Percentiles rank a stretch among this genome's conserved stretches.
Conservation (phyloP, 2,797 vertebrate genomes). For the Mareca strepera region DNA sequence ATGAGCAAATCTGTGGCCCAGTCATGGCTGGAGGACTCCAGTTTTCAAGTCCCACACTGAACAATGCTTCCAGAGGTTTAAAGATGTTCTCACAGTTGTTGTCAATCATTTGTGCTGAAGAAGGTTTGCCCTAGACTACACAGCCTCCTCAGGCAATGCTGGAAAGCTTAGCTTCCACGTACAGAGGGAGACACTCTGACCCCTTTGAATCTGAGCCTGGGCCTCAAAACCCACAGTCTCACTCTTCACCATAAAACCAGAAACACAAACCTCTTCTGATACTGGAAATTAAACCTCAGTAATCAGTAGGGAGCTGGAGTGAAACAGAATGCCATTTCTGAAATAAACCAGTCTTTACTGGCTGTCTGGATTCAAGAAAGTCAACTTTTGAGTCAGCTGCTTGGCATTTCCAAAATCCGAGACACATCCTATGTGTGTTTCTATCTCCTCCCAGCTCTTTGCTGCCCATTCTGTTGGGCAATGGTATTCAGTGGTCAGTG, state of each 20-base stretch:
- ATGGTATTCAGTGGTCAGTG: neutral
- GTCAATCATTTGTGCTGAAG: neutral
- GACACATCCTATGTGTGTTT: neutral
- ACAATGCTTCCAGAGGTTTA: neutral
- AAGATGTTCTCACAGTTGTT: neutral
- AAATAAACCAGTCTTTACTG: neutral
- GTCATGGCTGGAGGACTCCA: neutral
- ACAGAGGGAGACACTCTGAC: neutral
- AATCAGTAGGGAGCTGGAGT: neutral
- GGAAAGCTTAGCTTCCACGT: neutral
- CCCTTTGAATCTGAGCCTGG: neutral
- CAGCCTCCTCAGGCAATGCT: fast-evolving
- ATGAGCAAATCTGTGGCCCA: neutral
- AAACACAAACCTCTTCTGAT: neutral
- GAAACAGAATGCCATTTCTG: neutral
- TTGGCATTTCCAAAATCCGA: neutral
- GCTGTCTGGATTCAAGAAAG: neutral
- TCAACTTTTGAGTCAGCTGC: neutral
- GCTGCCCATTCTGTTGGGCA: neutral
- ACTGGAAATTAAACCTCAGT: neutral
- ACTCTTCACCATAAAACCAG: neutral
- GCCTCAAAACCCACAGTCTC: neutral
- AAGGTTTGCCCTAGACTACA: neutral
- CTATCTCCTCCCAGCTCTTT: neutral
- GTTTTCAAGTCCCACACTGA: neutral